A percentile compares a stretch with the other conserved stretches of the same genome.
Evolutionary conservation across 2,888 invertebrate species (phyloP).

Genomic region (Macroteleia sp.): DNA sequence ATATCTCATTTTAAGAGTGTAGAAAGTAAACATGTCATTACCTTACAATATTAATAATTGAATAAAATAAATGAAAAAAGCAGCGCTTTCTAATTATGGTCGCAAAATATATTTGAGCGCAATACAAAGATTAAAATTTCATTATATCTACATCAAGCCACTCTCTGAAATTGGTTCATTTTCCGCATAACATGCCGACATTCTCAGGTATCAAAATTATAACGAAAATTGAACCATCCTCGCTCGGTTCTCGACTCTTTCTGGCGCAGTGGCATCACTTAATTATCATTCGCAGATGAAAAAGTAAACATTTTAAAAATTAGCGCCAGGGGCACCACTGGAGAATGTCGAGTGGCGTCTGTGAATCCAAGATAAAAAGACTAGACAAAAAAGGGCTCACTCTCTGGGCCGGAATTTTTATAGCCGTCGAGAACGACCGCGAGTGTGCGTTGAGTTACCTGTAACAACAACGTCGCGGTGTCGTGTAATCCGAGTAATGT

Average conservation of each 20-base stretch:
- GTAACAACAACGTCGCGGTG: constrained; percentile 20
- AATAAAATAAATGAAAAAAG: too few relatives aligned
- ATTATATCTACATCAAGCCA: too few relatives aligned
- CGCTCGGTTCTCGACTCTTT: neutral
- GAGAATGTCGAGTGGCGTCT: constrained; percentile 37
- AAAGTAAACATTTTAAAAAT: constrained; percentile 50
- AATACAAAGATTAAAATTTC: too few relatives aligned
- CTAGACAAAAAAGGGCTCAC: constrained; percentile 1
- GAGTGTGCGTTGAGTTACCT: constrained; percentile 19
- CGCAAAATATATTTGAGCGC: too few relatives aligned
- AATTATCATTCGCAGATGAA: constrained; percentile 49
- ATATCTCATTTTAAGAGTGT: too few relatives aligned
- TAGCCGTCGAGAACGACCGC: constrained; percentile 24
- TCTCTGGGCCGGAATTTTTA: constrained; percentile 25
- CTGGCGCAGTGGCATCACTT: neutral
- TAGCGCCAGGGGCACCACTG: constrained; percentile 28
- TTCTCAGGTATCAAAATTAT: neutral
- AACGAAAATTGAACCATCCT: neutral
- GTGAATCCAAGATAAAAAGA: constrained; percentile 8
- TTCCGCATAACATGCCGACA: too few relatives aligned
- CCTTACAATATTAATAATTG: too few relatives aligned
- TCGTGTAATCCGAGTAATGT: constrained; percentile 50
- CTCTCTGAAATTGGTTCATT: too few relatives aligned
- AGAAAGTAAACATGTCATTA: too few relatives aligned
- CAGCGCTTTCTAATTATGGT: too few relatives aligned